These are phyloP conservation scores for Drosophila chauvacae DNA, from an alignment of 1,140 invertebrate species.

Conservation along the genomic window DNA sequence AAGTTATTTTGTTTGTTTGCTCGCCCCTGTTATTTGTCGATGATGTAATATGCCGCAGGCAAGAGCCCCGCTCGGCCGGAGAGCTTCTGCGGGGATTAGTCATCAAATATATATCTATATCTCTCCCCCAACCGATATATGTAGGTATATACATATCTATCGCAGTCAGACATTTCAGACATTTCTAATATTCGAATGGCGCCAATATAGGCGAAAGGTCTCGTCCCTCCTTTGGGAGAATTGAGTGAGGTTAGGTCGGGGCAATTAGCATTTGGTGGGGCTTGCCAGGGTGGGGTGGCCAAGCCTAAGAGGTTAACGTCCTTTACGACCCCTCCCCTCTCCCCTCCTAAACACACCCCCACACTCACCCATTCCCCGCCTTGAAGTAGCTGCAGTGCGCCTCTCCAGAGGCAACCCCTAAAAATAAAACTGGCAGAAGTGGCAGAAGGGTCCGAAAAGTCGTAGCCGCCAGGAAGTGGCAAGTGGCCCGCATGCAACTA, in stretches of 20 bases:
- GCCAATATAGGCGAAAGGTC: conserved; percentile 8
- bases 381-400: neutral
- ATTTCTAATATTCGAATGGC: conserved; percentile 47
- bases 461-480: conserved; percentile 29
- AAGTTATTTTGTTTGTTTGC: conserved; percentile 48
- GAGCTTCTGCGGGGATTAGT: conserved; percentile 34
- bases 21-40: conserved; percentile 37
- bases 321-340: conserved; percentile 7
- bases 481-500: conserved; percentile 29
- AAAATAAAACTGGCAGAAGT: neutral
- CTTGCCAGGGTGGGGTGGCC: conserved; percentile 1
- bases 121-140: neutral
- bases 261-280: conserved; percentile 32
- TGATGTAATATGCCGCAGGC: conserved; percentile 54
- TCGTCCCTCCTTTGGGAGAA: neutral
- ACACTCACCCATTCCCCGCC: neutral
- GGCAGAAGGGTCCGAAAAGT: conserved; percentile 15
- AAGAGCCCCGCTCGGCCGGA: conserved; percentile 15
- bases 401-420: conserved; percentile 12
- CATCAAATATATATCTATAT: conserved; percentile 41
- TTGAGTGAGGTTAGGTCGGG: conserved; percentile 38
- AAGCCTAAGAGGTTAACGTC: conserved; percentile 44
- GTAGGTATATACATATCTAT: neutral
- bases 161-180: conserved; percentile 36
- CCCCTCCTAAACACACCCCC: neutral